phyloP scores from a whole-genome alignment of 2,113 vertebrate species.

The Aptenodytes patagonicus region DNA sequence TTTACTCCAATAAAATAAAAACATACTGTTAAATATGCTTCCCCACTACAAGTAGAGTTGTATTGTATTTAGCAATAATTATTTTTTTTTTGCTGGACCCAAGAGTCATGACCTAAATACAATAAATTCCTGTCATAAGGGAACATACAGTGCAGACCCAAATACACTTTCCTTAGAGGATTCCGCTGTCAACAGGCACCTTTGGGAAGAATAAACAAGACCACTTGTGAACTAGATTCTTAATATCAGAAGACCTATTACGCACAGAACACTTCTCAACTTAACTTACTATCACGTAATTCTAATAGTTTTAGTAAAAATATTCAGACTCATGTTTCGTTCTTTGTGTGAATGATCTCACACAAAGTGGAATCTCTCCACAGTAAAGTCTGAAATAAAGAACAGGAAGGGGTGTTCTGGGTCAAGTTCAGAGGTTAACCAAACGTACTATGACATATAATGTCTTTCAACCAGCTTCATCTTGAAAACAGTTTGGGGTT shows the following conservation, averaged over 20 bases:
- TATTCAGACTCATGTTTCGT: neutral
- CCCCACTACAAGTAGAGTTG: neutral
- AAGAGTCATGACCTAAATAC: neutral
- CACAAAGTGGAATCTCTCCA: neutral
- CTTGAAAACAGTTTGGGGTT: neutral
- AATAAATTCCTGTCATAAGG: neutral
- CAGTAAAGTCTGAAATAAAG: neutral
- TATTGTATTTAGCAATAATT: neutral
- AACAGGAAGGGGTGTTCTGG: neutral
- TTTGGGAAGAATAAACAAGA: neutral
- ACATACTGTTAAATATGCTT: neutral
- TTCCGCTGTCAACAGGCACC: neutral
- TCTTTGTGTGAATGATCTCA: neutral
- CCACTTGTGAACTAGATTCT: neutral
- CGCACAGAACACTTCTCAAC: neutral
- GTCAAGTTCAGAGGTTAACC: neutral
- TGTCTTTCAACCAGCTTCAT: neutral
- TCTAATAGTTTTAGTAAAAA: neutral
- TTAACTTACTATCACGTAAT: neutral
- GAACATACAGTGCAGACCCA: neutral
- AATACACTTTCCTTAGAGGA: neutral
- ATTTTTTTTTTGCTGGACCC: neutral
- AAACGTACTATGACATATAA: neutral
- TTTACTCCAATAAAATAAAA: neutral
- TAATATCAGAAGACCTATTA: neutral